Base-by-base conservation (phyloP, 2,888 invertebrate genomes). In the Melieria crassipennis region DNA sequence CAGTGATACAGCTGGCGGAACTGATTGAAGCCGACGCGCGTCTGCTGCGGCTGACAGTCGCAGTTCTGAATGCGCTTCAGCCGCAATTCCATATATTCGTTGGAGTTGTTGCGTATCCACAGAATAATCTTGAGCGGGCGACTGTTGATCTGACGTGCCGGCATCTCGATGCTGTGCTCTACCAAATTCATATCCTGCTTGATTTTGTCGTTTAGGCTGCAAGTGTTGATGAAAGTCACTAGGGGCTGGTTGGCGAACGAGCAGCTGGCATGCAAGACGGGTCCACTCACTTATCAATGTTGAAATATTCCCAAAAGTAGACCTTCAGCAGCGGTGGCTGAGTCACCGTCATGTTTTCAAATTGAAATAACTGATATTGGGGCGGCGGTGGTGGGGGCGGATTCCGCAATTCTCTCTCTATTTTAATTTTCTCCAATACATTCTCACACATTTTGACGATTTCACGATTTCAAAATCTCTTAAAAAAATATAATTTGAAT, bases 21-120 rank as follows among this genome's bases (percentile, higher is more conserved):
- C 65, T 83, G 84, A 74, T 84, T 84, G 66, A 84, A 84, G 3
- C 84, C 84, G 1, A 84, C 83, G 4, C 81, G 78, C 0, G 84
- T 84, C 70, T 81, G 74, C 52, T 73, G 4, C 0, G 79, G 82
- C 10, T 68, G 70, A 47, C 84, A 84, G 0, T 78, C 73, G 10
- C 84, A 84, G 65, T 84, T 82, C 69, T 83, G 77, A 1, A 84
- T 58, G 0, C 84, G 81, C 60, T 80, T 83, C 10, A 83, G 30
- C 0, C 72, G 73, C 6, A 84, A 7, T 1, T 72, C 72, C 9
- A 80, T 50, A 4, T 71, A 71, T 43, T 75, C 65, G 5, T 71
- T 16, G 0, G 79, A 79, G n/a, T 77, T 63, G 48, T 80, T 84
- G 1, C 78, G 74, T 42, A 84, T 42, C 83, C 83, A 84, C 60